Base-by-base conservation (phyloP, 2,797 vertebrate species). In the Protosalanx chinensis region DNA sequence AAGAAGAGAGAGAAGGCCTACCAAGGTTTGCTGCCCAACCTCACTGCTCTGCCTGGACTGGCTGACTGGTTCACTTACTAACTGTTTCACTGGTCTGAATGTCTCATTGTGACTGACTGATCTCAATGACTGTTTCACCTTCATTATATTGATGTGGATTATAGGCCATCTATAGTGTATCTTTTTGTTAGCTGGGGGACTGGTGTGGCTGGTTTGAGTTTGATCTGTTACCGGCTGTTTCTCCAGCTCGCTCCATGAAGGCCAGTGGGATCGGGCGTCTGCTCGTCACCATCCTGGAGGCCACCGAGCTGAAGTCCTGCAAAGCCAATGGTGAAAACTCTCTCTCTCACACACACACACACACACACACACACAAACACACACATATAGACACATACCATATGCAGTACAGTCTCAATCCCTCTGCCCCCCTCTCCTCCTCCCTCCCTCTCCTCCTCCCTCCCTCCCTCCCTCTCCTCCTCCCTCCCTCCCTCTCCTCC, bases 1-100 rank as follows among this genome's bases (percentile, higher is more conserved):
- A 97, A 92, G 85, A 98, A 98, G 81, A 92, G 96, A 30, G 96
- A 99, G 73, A 97, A 93, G 70, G 94, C 93, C n/a, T 98, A 98
- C 84, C 97, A 98, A 94, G 95, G 97, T 98, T 89, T 46, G 80
- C 79, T 46, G 80, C 79, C 5, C 64, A 4, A 32, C 7, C 29
- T 1, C 67, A 64, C 23, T 6, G 29, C 29, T 41, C 37, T 7
- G 7, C 33, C 46, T 53, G 15, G 5, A 16, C 51, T 53, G 51
- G 5, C 51, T 18, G 51, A 53, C 51, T n/a, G 51, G 6, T 53
- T 53, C 18, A 18, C 51, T 16, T 15, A 0, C 18, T 53, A 3
- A 41, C 37, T 12, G 37, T 27, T 27, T 27, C 23, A 53, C 51
- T n/a, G 51, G 51, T 53, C 51, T 53, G 8, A 51, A 12, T 51